Percentiles rank a stretch among this genome's conserved stretches.
Conservation (phyloP, 2,888 invertebrate species). For the Rotaria magnacalcarata region DNA sequence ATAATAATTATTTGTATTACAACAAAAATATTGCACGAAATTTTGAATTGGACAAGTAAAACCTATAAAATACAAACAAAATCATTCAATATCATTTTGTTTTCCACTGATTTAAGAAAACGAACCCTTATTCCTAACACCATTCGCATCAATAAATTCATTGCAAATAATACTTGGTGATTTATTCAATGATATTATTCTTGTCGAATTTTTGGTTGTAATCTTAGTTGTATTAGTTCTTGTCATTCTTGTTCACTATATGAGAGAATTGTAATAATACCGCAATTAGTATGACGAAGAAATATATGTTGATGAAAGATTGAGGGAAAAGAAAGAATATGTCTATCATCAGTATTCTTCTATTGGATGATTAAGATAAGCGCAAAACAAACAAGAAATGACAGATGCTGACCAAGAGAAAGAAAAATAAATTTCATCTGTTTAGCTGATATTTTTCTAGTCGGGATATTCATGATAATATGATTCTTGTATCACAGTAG, state of each 20-base stretch:
- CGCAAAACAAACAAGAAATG: neutral
- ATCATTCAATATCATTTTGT: neutral
- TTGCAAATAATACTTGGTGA: neutral
- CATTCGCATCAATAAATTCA: constrained; percentile 4
- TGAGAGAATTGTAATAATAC: too few relatives aligned
- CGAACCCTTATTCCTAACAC: neutral
- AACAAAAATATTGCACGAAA: neutral
- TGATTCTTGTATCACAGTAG: neutral
- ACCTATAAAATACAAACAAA: neutral
- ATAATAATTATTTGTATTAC: neutral
- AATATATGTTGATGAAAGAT: neutral
- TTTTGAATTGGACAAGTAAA: neutral
- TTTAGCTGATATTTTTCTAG: neutral
- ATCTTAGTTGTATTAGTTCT: neutral
- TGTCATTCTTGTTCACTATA: neutral
- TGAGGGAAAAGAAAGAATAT: neutral
- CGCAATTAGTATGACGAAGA: too few relatives aligned
- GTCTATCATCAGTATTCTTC: neutral
- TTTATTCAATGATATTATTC: neutral
- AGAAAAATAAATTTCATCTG: neutral
- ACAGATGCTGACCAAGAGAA: neutral
- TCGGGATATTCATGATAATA: neutral
- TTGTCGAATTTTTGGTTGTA: neutral
- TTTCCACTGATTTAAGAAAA: neutral
- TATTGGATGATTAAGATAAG: constrained; percentile 3